Percentiles rank a stretch among this genome's conserved stretches.
Evolutionary conservation across 2,888 invertebrate species (phyloP).

Genomic region (Chalcosyrphus nemorum): DNA sequence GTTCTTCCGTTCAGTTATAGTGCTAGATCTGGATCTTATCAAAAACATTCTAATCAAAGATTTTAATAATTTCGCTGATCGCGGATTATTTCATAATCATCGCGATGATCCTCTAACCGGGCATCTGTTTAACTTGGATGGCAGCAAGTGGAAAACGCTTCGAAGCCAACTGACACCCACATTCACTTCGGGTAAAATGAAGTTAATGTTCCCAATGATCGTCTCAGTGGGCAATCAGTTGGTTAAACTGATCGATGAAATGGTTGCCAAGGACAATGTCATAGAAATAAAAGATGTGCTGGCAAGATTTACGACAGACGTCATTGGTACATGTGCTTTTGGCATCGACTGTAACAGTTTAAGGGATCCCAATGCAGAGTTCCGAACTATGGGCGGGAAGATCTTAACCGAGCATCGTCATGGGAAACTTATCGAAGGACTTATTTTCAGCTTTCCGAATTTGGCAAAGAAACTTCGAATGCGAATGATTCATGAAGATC

Average conservation of each 20-base stretch:
- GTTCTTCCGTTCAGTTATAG: conserved; percentile 76
- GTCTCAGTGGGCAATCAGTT: conserved; percentile 75
- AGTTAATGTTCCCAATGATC: conserved; percentile 76
- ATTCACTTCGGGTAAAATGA: conserved; percentile 76
- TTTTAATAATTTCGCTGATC: conserved; percentile 77
- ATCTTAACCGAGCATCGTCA: conserved; percentile 71
- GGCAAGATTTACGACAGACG: conserved; percentile 83
- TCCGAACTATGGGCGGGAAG: conserved; percentile 75
- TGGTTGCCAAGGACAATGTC: conserved; percentile 67
- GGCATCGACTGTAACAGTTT: conserved; percentile 79
- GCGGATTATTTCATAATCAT: conserved; percentile 78
- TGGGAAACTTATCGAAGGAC: conserved; percentile 74
- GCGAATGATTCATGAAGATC: conserved; percentile 74
- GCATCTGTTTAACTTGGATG: conserved; percentile 81
- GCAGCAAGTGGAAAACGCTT: conserved; percentile 79
- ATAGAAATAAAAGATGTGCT: conserved; percentile 81
- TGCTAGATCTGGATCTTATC: conserved; percentile 78
- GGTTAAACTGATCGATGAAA: conserved; percentile 62
- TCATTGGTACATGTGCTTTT: conserved; percentile 83
- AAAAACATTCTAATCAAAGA: conserved; percentile 76
- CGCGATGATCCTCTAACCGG: conserved; percentile 79
- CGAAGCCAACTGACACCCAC: conserved; percentile 76
- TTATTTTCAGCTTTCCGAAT: conserved; percentile 73
- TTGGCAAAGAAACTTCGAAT: conserved; percentile 76
- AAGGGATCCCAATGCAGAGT: background rate